phyloP scores from a whole-genome alignment of 2,113 vertebrate species.

The Notarius lentiginosus region DNA sequence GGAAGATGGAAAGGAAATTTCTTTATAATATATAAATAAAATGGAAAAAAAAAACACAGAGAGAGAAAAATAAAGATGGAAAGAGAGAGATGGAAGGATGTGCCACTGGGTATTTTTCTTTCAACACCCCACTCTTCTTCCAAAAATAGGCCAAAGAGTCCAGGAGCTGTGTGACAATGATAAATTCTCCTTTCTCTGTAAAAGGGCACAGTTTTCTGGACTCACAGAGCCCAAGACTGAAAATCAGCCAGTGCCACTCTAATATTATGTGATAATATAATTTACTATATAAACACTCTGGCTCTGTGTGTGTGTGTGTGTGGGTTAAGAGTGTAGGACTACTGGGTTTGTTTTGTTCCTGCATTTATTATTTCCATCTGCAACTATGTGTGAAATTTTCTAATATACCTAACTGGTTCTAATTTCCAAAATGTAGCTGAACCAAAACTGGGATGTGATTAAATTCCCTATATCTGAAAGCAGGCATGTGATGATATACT shows the following conservation, averaged over 20 bases:
- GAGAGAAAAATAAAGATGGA: constrained; percentile 34
- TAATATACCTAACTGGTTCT: neutral
- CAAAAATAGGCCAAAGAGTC: constrained; percentile 53
- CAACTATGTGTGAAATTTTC: neutral
- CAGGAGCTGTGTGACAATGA: constrained; percentile 54
- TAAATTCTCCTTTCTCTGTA: constrained; percentile 52
- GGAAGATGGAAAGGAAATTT: constrained; percentile 12
- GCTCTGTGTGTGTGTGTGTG: neutral
- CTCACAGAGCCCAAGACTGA: constrained; percentile 14
- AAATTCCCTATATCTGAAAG: too few relatives aligned
- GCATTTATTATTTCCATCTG: neutral
- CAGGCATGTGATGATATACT: too few relatives aligned
- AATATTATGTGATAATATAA: constrained; percentile 6
- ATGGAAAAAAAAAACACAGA: neutral
- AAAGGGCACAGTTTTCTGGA: constrained; percentile 48
- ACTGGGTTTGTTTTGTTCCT: neutral
- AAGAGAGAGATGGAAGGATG: constrained; percentile 12
- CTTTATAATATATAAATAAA: constrained; percentile 23
- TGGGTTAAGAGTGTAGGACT: neutral
- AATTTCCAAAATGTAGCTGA: neutral
- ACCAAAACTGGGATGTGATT: neutral
- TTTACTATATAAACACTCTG: constrained; percentile 10
- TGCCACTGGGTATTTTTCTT: constrained; percentile 44
- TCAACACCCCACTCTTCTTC: constrained; percentile 39
- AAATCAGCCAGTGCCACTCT: constrained; percentile 10